phyloP scores from a whole-genome alignment of 2,797 vertebrate genomes.

The Tiaroga cobitis region DNA sequence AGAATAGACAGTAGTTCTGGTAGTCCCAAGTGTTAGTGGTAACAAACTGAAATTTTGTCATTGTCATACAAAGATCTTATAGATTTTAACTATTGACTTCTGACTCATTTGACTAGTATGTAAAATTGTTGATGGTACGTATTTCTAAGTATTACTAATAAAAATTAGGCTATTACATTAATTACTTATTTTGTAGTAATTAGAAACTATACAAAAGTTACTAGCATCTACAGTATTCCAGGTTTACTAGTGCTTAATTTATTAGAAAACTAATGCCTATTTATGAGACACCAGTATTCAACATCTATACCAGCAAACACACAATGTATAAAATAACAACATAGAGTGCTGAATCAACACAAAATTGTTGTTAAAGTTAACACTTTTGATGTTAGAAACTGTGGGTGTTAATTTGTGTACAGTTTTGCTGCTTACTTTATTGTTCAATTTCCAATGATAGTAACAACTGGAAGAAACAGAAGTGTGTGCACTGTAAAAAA shows the following conservation, averaged over 20 bases:
- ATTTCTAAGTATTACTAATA: background rate
- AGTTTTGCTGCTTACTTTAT: background rate
- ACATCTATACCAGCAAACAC: background rate
- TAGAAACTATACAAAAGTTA: background rate
- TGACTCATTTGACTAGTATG: background rate
- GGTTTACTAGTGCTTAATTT: background rate
- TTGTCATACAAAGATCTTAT: background rate
- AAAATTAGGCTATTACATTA: background rate
- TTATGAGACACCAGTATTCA: background rate
- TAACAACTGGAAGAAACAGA: background rate
- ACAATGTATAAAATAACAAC: background rate
- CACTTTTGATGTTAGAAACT: background rate
- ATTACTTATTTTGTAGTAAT: background rate
- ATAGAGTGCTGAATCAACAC: background rate
- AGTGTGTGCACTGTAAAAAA: background rate
- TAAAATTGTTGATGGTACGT: background rate
- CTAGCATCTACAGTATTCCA: background rate
- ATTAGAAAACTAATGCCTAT: background rate
- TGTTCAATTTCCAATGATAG: background rate
- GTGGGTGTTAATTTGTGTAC: background rate
- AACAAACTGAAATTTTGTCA: background rate
- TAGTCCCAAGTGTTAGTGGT: background rate
- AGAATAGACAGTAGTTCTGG: too few species aligned
- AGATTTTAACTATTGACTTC: background rate
- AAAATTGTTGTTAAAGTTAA: background rate